Conservation (phyloP, 2,113 vertebrate genomes). For the Mirounga angustirostris region DNA sequence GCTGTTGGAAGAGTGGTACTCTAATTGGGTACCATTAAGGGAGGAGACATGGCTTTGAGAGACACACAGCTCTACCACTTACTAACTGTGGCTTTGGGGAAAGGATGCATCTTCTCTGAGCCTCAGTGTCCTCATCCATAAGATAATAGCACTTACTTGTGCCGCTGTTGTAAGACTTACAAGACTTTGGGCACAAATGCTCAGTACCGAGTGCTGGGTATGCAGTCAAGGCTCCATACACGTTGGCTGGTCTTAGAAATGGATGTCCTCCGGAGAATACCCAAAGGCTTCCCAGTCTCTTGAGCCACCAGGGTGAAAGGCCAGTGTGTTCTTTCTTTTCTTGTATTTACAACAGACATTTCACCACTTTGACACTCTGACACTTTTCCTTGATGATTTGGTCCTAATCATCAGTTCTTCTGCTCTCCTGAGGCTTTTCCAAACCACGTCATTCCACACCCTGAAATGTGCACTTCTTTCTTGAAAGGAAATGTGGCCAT, state of each 20-base stretch:
- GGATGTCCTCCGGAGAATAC: not conserved
- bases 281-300: not conserved
- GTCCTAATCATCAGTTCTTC: not conserved
- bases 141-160: not conserved
- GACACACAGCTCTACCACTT: not conserved
- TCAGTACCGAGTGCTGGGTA: rapidly evolving
- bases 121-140: not conserved
- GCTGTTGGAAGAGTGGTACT: not conserved
- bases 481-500: not conserved
- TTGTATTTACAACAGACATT: not conserved
- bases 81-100: not conserved
- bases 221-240: rapidly evolving
- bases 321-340: not conserved
- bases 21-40: not conserved
- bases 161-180: not conserved
- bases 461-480: not conserved
- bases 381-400: not conserved
- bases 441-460: not conserved
- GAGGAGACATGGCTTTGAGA: not conserved
- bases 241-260: not conserved
- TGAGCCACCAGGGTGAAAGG: not conserved
- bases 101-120: not conserved
- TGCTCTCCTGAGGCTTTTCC: not conserved
- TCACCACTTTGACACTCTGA: not conserved
- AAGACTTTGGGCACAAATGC: not conserved